These are phyloP conservation scores for Alligator mississippiensis DNA, from an alignment of 2,113 vertebrate species.

Conservation along the genomic window DNA sequence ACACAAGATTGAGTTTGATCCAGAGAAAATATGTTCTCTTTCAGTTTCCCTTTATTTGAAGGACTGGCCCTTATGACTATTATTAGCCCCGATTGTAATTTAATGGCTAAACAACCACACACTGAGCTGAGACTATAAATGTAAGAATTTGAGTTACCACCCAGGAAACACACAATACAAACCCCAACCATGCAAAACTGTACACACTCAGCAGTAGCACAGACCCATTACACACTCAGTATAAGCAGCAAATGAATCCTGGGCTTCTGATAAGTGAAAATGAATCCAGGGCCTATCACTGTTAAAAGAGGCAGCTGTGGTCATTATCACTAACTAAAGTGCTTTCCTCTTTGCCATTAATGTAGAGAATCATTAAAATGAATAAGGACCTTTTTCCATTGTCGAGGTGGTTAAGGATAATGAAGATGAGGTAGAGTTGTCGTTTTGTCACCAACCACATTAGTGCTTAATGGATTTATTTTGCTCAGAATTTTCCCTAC, in stretches of 20 bases:
- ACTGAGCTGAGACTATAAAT: neutral
- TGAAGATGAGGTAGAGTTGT: neutral
- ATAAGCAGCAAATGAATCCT: no score
- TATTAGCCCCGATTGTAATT: constrained; percentile 39
- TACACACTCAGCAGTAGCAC: no score
- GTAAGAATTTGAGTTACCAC: neutral
- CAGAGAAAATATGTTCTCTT: neutral
- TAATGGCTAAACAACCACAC: neutral
- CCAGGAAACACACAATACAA: neutral
- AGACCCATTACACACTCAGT: neutral
- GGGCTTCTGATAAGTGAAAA: neutral
- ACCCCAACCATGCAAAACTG: no score
- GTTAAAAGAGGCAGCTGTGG: neutral
- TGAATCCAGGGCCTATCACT: neutral
- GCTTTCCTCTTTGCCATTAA: neutral
- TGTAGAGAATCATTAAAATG: neutral
- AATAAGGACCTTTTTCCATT: neutral
- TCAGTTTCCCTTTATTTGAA: neutral
- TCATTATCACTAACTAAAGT: neutral
- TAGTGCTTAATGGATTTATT: neutral
- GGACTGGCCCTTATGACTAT: constrained; percentile 14
- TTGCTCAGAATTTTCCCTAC: neutral
- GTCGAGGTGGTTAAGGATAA: neutral
- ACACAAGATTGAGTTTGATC: constrained; percentile 9
- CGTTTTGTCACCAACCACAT: neutral